phyloP scores from a whole-genome alignment of 2,113 vertebrate genomes.

The Tragelaphus strepsiceros region DNA sequence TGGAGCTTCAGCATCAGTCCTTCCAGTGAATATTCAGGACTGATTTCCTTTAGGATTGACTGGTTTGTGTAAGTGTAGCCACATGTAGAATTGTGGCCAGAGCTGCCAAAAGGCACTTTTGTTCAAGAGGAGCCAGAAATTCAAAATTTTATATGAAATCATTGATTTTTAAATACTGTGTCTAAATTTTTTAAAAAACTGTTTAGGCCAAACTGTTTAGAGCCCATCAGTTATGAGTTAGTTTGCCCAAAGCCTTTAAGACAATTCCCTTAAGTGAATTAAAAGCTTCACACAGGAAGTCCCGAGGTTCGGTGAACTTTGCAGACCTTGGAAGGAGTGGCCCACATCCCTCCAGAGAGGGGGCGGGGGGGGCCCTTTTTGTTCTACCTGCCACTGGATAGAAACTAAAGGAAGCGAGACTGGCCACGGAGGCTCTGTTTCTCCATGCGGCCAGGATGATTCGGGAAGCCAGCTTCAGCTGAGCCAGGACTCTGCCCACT shows the following conservation, averaged over 20 bases:
- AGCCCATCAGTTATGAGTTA: not conserved
- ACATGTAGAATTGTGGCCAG: rapidly evolving
- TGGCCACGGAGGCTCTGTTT: not conserved
- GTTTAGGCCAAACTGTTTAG: not conserved
- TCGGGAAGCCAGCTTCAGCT: not conserved
- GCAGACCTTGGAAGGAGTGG: not conserved
- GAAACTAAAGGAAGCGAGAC: not conserved
- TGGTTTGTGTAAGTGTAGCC: not conserved
- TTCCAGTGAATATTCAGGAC: not conserved
- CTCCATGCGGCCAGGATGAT: not conserved
- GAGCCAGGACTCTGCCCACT: not conserved
- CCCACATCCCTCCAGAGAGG: not conserved
- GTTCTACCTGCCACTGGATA: not conserved
- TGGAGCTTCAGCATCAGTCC: not conserved
- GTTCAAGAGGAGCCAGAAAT: not conserved
- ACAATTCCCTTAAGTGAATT: not conserved
- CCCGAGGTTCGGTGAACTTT: not conserved
- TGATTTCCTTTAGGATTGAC: not conserved
- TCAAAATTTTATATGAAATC: not conserved
- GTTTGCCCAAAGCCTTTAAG: not conserved
- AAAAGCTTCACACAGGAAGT: not conserved
- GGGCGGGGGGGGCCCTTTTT: rapidly evolving
- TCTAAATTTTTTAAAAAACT: not conserved
- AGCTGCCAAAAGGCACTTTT: not conserved
- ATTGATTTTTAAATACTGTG: not conserved